phyloP scores from a whole-genome alignment of 2,113 vertebrate species.

The Rhodinocichla rosea region DNA sequence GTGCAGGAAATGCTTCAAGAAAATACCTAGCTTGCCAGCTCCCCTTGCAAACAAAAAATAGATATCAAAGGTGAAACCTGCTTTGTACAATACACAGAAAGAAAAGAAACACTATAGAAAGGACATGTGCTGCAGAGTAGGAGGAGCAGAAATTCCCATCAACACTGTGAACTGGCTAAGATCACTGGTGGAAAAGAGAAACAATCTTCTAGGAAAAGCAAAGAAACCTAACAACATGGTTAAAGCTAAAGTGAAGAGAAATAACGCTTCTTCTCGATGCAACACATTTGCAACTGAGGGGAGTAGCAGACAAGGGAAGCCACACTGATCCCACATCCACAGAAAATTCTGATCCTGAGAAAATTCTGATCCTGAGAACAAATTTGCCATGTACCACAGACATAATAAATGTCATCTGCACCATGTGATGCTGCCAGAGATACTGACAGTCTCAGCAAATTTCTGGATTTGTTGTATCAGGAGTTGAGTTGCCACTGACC shows the following conservation, averaged over 20 bases:
- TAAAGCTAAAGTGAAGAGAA: background rate
- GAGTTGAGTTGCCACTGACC: slow-evolving; percentile 24
- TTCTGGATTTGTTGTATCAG: slow-evolving; percentile 56
- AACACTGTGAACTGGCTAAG: background rate
- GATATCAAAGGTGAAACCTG: background rate
- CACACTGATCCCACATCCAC: background rate
- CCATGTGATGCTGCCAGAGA: slow-evolving; percentile 10
- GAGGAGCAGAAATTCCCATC: background rate
- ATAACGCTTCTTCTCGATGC: fast-evolving
- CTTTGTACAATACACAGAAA: background rate
- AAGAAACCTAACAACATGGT: background rate
- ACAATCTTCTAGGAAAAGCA: background rate
- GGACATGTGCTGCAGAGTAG: background rate
- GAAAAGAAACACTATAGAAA: background rate
- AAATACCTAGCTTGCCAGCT: background rate
- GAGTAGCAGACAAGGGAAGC: background rate
- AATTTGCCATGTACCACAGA: background rate
- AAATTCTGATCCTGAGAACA: background rate
- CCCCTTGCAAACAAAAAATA: background rate
- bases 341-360: background rate
- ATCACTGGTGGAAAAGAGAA: background rate
- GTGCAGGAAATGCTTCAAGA: background rate
- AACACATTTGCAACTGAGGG: background rate
- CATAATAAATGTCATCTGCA: slow-evolving; percentile 13
- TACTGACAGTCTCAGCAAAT: slow-evolving; percentile 50